Evolutionary conservation across 2,888 invertebrate species (phyloP).

Genomic region (Ochropacha duplaris): DNA sequence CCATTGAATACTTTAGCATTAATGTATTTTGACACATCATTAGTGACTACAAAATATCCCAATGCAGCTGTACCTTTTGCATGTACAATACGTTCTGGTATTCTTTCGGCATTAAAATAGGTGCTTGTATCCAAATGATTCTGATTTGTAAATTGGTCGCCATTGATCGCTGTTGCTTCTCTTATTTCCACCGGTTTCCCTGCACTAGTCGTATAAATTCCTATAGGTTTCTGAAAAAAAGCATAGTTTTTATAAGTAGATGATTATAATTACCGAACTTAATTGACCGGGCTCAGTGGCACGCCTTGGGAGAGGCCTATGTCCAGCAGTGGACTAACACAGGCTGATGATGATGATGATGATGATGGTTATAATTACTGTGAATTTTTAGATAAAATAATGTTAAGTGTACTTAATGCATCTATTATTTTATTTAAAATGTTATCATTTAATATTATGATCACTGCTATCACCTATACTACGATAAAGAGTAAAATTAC

Average conservation of each 20-base stretch:
- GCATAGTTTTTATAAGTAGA: too few relatives aligned
- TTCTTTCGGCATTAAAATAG: slow-evolving; percentile 89
- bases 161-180: slow-evolving; percentile 53
- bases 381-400: background rate
- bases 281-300: too few relatives aligned
- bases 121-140: slow-evolving; percentile 87
- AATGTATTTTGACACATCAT: slow-evolving; percentile 86
- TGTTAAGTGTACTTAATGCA: background rate
- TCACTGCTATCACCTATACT: too few relatives aligned
- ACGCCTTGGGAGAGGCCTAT: too few relatives aligned
- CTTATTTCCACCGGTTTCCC: slow-evolving; percentile 90
- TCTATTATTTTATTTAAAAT: too few relatives aligned
- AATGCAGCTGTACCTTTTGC: slow-evolving; percentile 95
- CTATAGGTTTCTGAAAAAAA: slow-evolving; percentile 39
- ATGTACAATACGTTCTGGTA: slow-evolving; percentile 95
- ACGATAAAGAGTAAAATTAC: too few relatives aligned
- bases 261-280: too few relatives aligned
- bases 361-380: too few relatives aligned
- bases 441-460: background rate
- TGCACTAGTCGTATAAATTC: slow-evolving; percentile 84
- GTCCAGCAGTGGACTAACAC: too few relatives aligned
- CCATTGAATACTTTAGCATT: slow-evolving; percentile 83
- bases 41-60: slow-evolving; percentile 91
- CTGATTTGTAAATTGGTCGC: slow-evolving; percentile 41
- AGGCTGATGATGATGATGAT: too few relatives aligned